Base-by-base conservation (phyloP, 2,888 invertebrate species). In the Nematopogon swammerdamellus region DNA sequence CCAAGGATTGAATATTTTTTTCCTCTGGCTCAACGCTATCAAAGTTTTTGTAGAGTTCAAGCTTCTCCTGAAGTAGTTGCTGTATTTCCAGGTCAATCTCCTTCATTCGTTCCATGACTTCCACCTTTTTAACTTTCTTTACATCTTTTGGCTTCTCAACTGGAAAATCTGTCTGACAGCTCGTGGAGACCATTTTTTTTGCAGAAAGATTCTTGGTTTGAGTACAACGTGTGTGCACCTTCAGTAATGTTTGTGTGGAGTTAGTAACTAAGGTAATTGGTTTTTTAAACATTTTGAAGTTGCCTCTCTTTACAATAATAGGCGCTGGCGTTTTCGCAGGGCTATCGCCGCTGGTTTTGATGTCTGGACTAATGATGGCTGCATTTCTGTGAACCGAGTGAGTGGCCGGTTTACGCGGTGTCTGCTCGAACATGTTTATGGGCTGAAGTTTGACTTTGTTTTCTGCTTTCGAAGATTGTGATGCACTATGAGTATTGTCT, bases 11-110 rank as follows among this genome's bases (percentile, higher is more conserved):
- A 57, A 70, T 63, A 42, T 64, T 61, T 52, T 59, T 66, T 50
- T 62, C 55, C 51, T 58, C 59, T 14, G 64, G 50, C 48, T 66
- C 63, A 53, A 67, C 75, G 46, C 63, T 67, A 57, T 81, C 77
- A 51, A 84, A 58, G 52, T 79, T 74, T 57, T 72, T 76, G 55
- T 84, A 84, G 8, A 85, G 59, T 56, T 77, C 74, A 59, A 84
- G 80, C 58, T 84, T 85, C 59, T 84, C 83, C 58, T 81, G 77
- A 54, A 83, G 63, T 46, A 85, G 61, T 42, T 70, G 70, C 56
- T 83, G 82, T 56, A 85, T 82, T 59, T 83, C 81, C 52, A 81
- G 60, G 57, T 85, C 85, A 50, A 85, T 85, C 59, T 83, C 79
- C 55, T 82, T 81, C 82, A 85, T 83, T 61, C 83, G 73, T 48